Conservation (phyloP, 2,113 vertebrate species). For the Colius striatus region DNA sequence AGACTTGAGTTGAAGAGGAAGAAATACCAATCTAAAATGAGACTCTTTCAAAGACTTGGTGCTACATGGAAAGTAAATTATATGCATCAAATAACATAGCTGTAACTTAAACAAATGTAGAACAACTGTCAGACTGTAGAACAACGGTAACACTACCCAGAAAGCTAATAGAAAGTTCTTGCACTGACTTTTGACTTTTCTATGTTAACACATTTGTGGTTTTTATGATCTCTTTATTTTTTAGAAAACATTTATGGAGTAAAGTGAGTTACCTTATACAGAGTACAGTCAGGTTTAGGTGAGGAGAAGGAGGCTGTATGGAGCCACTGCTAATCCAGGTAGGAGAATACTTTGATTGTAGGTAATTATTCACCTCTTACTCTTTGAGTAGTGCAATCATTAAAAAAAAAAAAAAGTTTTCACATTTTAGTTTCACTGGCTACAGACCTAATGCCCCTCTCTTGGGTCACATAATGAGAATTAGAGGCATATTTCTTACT, state of each 20-base stretch:
- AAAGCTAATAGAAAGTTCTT: background rate
- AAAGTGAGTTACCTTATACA: background rate
- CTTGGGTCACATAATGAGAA: slow-evolving; percentile 69
- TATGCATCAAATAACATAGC: background rate
- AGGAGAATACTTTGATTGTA: slow-evolving; percentile 3
- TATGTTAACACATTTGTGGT: background rate
- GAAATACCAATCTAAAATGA: slow-evolving; percentile 33
- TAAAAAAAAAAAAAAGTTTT: slow-evolving; percentile 64
- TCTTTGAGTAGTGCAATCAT: slow-evolving; percentile 31
- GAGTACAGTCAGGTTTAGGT: background rate
- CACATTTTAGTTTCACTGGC: slow-evolving; percentile 63
- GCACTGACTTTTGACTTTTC: background rate
- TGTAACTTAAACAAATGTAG: background rate
- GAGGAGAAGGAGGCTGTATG: background rate
- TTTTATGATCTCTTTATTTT: slow-evolving; percentile 3
- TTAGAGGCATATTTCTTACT: slow-evolving; percentile 73
- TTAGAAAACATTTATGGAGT: background rate
- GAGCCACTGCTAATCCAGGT: background rate
- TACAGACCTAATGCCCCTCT: slow-evolving; percentile 33
- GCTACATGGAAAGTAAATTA: slow-evolving; percentile 5
- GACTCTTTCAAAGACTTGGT: slow-evolving; percentile 31
- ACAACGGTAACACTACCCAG: background rate
- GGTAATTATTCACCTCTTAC: slow-evolving; percentile 41
- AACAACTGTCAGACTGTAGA: background rate
- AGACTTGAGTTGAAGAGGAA: slow-evolving; percentile 53